These are phyloP conservation scores for Campylomormyrus numenius DNA, from an alignment of 2,113 vertebrate species.

Conservation along the genomic window DNA sequence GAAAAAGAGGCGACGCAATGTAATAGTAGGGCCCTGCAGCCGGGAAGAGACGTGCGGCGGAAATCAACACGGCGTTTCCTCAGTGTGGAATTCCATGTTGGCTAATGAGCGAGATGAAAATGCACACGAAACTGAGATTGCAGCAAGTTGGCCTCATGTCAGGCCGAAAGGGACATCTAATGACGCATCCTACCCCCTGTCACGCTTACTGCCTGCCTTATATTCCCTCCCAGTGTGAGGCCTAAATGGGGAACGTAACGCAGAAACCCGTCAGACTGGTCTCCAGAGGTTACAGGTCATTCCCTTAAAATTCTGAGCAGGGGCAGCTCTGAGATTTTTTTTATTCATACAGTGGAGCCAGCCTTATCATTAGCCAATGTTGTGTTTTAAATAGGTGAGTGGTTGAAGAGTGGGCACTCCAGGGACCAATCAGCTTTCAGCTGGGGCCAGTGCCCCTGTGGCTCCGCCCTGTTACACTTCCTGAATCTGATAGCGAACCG, in stretches of 20 bases:
- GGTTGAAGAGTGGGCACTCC: not conserved
- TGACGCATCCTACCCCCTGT: not conserved
- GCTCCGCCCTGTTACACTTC: not conserved
- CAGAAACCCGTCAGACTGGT: not conserved
- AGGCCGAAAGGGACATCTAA: not conserved
- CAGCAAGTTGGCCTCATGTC: constrained; percentile 8
- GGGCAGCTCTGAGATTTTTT: not conserved
- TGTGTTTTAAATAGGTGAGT: not conserved
- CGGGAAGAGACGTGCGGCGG: not conserved
- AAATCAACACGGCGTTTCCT: constrained; percentile 31
- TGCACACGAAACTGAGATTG: constrained; percentile 30
- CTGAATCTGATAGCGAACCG: not conserved
- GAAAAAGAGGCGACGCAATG: not conserved
- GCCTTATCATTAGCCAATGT: not conserved
- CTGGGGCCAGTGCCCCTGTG: not conserved
- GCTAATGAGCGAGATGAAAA: constrained; percentile 40
- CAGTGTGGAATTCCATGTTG: constrained; percentile 52
- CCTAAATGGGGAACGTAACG: not conserved
- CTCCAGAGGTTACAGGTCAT: not conserved
- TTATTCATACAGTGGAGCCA: not conserved
- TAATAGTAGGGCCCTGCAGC: not conserved
- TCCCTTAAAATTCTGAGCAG: not conserved
- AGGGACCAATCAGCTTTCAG: not conserved
- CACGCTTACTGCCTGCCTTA: not conserved
- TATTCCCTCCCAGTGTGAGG: not conserved